Evolutionary conservation across 2,888 invertebrate species (phyloP).

Genomic region (Ophioninae sp.): DNA sequence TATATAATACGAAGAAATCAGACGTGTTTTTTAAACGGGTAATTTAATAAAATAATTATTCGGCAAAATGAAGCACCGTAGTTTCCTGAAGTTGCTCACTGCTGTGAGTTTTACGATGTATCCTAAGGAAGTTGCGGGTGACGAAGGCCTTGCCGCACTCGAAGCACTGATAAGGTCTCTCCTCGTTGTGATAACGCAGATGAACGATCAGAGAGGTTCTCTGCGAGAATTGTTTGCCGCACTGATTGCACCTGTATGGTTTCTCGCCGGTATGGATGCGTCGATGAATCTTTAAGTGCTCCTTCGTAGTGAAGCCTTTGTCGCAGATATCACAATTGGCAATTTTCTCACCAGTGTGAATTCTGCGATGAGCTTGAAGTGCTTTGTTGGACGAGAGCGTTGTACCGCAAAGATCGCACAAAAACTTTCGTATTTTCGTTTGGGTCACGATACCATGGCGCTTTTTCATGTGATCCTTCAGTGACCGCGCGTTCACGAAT

Average conservation of each 20-base stretch:
- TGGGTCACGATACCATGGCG: conserved; percentile 68
- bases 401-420: conserved; percentile 75
- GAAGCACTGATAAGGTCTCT: conserved; percentile 74
- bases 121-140: conserved; percentile 72
- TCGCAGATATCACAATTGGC: conserved; percentile 71
- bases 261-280: conserved; percentile 76
- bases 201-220: conserved; percentile 75
- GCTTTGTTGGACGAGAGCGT: conserved; percentile 70
- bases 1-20: neutral
- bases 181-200: conserved; percentile 75
- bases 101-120: conserved; percentile 72
- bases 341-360: conserved; percentile 71
- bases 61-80: conserved; percentile 49
- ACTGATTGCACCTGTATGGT: conserved; percentile 75
- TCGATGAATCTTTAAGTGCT: conserved; percentile 73
- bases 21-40: neutral
- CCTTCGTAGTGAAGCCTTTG: conserved; percentile 71
- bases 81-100: conserved; percentile 17
- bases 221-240: conserved; percentile 77
- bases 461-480: conserved; percentile 70
- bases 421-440: conserved; percentile 59
- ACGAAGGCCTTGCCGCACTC: conserved; percentile 75
- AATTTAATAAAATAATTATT: conserved; percentile 14
- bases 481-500: conserved; percentile 67
- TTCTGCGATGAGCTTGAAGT: conserved; percentile 68